Evolutionary conservation across 2,113 vertebrate species (phyloP), one percentile per base, ranked within the genome.

Genomic region (Grammomys dolichurus): DNA sequence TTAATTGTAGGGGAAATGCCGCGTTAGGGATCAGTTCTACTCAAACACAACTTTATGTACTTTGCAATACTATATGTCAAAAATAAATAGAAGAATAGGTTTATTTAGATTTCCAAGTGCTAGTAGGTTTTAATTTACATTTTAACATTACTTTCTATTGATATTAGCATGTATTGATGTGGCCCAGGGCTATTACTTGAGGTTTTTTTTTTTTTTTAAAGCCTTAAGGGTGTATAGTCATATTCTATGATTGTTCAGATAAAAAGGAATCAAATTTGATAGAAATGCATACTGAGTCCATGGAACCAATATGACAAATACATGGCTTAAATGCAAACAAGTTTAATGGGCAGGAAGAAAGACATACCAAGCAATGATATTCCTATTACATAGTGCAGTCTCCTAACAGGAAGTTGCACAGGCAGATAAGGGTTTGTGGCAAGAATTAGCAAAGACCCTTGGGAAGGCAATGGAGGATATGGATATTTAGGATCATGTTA

Each of bases 121-220:
- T 65, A 70, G 82, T 24, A 63, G 36, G n/a, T 80, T 97, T 94
- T 93, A 63, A 78, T 89, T 78, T 93, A 58, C 82, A 94, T 14
- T 78, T 82, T 69, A 75, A 89, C 65, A 93, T 90, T 48, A 33
- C 31, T 94, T 96, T 80, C 77, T 85, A 13, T 72, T 81, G 85
- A 89, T 31, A 54, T 65, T 93, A 94, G 36, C n/a, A 58, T 58
- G 85, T 76, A 67, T 86, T 56, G 58, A 58, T 60, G 13, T 70
- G 48, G 69, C 56, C 33, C 31, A 78, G 16, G 20, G 40, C 14
- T 17, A 86, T 63, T 80, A 86, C 19, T 40, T 89, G 67, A 67
- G 17, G 85, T n/a, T 40, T 63, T 31, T 51, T 40, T 63, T 31
- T 51, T 70, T 24, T 69, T 69, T 36, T 16, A 6, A 51, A 80